phyloP scores from a whole-genome alignment of 2,113 vertebrate species.

The Crotalus viridis region DNA sequence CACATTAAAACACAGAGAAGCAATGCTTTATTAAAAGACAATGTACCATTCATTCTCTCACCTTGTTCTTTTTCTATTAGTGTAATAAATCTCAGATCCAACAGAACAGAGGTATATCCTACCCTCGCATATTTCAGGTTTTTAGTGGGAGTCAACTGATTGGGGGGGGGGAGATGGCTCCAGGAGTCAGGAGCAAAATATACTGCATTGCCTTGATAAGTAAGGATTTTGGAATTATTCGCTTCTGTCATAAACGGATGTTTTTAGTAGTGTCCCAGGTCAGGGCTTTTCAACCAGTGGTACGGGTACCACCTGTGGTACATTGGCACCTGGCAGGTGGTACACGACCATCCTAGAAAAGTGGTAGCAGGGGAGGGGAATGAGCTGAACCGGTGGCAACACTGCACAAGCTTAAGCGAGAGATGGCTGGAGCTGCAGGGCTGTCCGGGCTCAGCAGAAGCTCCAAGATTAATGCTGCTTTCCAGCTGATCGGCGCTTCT shows the following conservation, averaged over 20 bases:
- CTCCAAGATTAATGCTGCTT: no score
- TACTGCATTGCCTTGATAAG: background rate
- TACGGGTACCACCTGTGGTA: no score
- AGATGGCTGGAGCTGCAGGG: no score
- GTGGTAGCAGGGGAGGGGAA: no score
- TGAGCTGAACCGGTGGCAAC: no score
- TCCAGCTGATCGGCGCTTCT: no score
- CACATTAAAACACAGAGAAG: background rate
- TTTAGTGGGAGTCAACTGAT: slow-evolving; percentile 61
- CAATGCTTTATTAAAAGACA: slow-evolving; percentile 48
- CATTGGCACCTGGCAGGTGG: no score
- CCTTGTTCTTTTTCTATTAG: slow-evolving; percentile 52
- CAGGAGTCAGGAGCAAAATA: slow-evolving; percentile 11
- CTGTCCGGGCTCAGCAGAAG: no score
- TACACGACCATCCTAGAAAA: no score
- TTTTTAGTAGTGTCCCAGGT: background rate
- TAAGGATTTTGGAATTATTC: slow-evolving; percentile 12
- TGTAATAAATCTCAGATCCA: slow-evolving; percentile 57
- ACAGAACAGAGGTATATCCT: slow-evolving; percentile 44
- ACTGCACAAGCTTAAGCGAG: no score
- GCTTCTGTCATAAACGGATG: background rate
- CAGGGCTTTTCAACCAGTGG: background rate
- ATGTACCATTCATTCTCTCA: slow-evolving; percentile 12
- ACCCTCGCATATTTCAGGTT: slow-evolving; percentile 51
- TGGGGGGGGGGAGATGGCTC: slow-evolving; percentile 41